A percentile compares a stretch with the other conserved stretches of the same genome.
These are phyloP conservation scores for Platycheirus rosarum DNA, from an alignment of 2,888 invertebrate species.

Conservation along the genomic window DNA sequence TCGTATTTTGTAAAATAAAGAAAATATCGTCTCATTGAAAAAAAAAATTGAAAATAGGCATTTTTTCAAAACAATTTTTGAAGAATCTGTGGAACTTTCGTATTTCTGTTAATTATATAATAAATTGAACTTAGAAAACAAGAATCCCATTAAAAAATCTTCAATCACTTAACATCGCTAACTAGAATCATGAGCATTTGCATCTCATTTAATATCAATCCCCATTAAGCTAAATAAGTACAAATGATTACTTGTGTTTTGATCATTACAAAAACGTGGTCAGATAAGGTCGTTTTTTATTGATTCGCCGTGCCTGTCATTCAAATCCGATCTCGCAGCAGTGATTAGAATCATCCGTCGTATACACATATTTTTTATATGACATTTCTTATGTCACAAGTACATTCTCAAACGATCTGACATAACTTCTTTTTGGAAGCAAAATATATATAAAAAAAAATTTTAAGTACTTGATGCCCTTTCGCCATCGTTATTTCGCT, in stretches of 20 bases:
- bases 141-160: too few relatives aligned
- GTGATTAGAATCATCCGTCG: slow-evolving; percentile 16
- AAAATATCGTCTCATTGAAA: too few relatives aligned
- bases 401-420: slow-evolving; percentile 10
- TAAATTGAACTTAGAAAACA: too few relatives aligned
- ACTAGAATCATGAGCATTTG: too few relatives aligned
- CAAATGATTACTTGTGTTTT: slow-evolving; percentile 30
- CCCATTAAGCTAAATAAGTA: slow-evolving; percentile 37
- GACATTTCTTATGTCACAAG: slow-evolving; percentile 12
- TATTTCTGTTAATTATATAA: too few relatives aligned
- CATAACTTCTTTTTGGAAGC: slow-evolving; percentile 9
- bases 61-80: too few relatives aligned
- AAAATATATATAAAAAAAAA: too few relatives aligned
- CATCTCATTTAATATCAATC: slow-evolving; percentile 1
- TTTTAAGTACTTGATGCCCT: slow-evolving; percentile 4
- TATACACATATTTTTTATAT: slow-evolving; percentile 23
- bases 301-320: slow-evolving; percentile 31
- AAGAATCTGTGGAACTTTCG: too few relatives aligned
- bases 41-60: too few relatives aligned
- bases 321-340: background rate
- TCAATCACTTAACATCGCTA: too few relatives aligned
- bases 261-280: slow-evolving; percentile 15
- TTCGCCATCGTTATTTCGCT: background rate
- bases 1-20: too few relatives aligned
- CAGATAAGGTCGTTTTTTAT: slow-evolving; percentile 19